Percentiles rank a stretch among this genome's conserved stretches.
These are phyloP conservation scores for Pterostichus niger DNA, from an alignment of 2,888 invertebrate genomes.

Conservation along the genomic window DNA sequence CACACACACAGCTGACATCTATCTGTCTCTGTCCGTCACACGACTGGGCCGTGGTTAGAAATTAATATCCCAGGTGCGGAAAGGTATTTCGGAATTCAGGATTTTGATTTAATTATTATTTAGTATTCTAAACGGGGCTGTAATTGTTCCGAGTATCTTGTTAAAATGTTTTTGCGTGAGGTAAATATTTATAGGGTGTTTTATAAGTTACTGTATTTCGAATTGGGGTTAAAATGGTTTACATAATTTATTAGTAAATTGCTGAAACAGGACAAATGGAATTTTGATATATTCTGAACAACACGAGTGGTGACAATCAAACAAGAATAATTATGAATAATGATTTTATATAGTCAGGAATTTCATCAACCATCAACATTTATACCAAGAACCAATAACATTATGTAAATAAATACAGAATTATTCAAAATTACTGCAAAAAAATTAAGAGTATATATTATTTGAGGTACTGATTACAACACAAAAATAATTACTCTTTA, in stretches of 20 bases:
- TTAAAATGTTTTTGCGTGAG: constrained; percentile 36
- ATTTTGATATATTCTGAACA: constrained; percentile 20
- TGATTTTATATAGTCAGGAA: not conserved
- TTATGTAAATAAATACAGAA: no score
- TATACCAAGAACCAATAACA: no score
- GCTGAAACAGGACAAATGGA: constrained; percentile 14
- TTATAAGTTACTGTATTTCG: constrained; percentile 16
- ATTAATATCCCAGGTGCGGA: constrained; percentile 57
- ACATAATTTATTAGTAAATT: constrained; percentile 33
- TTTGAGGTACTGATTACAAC: no score
- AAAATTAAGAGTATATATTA: no score
- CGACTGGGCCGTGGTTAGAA: constrained; percentile 31
- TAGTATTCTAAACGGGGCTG: constrained; percentile 50
- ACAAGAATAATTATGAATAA: constrained; percentile 1
- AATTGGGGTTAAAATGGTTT: constrained; percentile 34
- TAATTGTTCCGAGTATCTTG: constrained; percentile 51
- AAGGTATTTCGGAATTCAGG: constrained; percentile 48
- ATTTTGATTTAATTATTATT: constrained; percentile 59
- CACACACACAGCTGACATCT: constrained; percentile 19
- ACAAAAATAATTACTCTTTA: no score
- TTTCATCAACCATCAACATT: not conserved
- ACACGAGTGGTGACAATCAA: constrained; percentile 12
- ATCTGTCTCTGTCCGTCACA: constrained; percentile 42
- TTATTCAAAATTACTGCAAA: no score
- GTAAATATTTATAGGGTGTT: constrained; percentile 36